phyloP scores from a whole-genome alignment of 1,140 invertebrate species.

The Saxidomus purpurata region DNA sequence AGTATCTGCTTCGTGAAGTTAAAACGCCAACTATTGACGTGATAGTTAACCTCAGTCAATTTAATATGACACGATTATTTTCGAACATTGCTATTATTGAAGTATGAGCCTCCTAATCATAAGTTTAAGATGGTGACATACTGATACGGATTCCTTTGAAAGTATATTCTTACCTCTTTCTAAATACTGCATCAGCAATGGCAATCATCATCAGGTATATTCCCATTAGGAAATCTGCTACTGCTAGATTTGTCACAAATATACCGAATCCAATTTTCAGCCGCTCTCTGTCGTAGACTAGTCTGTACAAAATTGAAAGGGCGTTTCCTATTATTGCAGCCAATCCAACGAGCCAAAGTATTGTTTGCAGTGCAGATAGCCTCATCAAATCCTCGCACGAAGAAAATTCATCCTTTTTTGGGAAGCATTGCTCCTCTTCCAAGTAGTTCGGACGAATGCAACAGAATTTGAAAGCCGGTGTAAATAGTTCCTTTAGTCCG shows the following conservation, averaged over 20 bases:
- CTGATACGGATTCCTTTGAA: too few species aligned
- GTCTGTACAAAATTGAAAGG: slow-evolving; percentile 64
- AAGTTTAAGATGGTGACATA: too few species aligned
- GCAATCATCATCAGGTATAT: slow-evolving; percentile 82
- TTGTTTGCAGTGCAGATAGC: slow-evolving; percentile 63
- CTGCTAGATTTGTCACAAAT: slow-evolving; percentile 77
- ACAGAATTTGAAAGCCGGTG: slow-evolving; percentile 73
- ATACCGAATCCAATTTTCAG: slow-evolving; percentile 71
- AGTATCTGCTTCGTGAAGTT: too few species aligned
- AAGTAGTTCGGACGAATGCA: slow-evolving; percentile 68
- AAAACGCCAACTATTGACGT: too few species aligned
- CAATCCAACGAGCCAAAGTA: slow-evolving; percentile 76
- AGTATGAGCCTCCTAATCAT: too few species aligned
- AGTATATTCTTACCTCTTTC: too few species aligned
- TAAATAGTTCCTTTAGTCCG: slow-evolving; percentile 52
- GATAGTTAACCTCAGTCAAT: too few species aligned
- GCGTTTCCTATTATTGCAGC: slow-evolving; percentile 73
- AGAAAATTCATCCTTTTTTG: slow-evolving; percentile 72
- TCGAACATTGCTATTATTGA: too few species aligned
- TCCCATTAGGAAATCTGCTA: slow-evolving; percentile 83
- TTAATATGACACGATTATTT: too few species aligned
- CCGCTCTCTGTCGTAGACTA: slow-evolving; percentile 56
- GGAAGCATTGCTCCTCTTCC: slow-evolving; percentile 65
- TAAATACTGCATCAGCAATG: slow-evolving; percentile 74
- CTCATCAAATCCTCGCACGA: slow-evolving; percentile 76